Conservation (phyloP, 2,888 invertebrate species). For the Maniola hyperantus region DNA sequence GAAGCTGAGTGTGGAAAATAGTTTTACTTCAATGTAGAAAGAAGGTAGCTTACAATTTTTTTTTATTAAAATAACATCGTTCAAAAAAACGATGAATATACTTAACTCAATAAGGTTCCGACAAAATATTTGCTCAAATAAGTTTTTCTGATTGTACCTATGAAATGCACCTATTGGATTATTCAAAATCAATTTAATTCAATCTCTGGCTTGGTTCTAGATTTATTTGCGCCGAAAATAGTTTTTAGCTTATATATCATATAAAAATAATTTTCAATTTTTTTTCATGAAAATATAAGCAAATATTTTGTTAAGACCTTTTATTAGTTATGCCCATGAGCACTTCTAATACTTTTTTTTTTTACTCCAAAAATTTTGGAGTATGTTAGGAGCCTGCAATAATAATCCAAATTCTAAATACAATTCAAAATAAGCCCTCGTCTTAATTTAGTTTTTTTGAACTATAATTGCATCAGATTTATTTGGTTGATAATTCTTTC, state of each 20-base stretch:
- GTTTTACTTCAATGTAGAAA: conserved; percentile 6
- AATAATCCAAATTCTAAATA: not conserved
- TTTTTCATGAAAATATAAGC: too few relatives aligned
- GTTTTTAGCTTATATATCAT: not conserved
- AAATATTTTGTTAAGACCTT: conserved; percentile 3
- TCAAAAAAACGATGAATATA: conserved; percentile 1
- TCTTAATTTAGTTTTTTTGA: not conserved
- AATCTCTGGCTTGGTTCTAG: not conserved
- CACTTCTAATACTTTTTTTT: not conserved
- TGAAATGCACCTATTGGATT: not conserved
- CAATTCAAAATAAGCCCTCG: not conserved
- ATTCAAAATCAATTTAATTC: too few relatives aligned
- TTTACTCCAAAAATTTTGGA: not conserved
- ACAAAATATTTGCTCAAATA: conserved; percentile 1
- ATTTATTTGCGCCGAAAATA: not conserved
- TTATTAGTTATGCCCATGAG: not conserved
- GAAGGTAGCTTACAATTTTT: conserved; percentile 31
- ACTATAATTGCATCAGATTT: not conserved
- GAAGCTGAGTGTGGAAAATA: conserved; percentile 23
- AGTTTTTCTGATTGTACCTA: not conserved
- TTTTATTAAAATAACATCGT: not conserved
- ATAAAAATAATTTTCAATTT: not conserved
- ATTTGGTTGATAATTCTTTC: not conserved
- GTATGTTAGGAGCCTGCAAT: not conserved
- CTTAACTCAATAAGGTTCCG: not conserved